Percentiles rank a stretch among this genome's conserved stretches.
These are phyloP conservation scores for Micrasema longulum DNA, from an alignment of 1,140 invertebrate species.

Conservation along the genomic window DNA sequence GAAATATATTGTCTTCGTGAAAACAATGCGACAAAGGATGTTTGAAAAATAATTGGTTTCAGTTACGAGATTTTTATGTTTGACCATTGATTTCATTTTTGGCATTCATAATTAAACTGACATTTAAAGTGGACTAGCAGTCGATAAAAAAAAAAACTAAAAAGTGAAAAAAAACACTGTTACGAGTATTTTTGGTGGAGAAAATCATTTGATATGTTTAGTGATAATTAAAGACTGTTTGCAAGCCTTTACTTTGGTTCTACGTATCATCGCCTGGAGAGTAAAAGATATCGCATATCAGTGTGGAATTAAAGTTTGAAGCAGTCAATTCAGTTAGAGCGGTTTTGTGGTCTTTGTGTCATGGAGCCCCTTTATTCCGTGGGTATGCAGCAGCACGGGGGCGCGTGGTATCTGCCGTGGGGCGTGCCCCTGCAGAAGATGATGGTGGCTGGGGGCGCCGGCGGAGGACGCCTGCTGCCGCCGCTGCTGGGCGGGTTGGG, in stretches of 20 bases:
- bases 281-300: not conserved
- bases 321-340: not conserved
- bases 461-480: slow-evolving; percentile 45
- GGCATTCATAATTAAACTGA: too few relatives aligned
- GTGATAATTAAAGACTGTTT: too few relatives aligned
- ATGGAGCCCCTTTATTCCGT: slow-evolving; percentile 49
- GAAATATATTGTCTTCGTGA: not conserved
- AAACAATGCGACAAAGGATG: slow-evolving; percentile 26
- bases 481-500: slow-evolving; percentile 47
- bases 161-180: too few relatives aligned
- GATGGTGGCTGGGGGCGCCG: slow-evolving; percentile 60
- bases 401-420: slow-evolving; percentile 69
- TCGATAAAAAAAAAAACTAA: too few relatives aligned
- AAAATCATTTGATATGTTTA: too few relatives aligned
- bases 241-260: not conserved
- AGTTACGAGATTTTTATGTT: too few relatives aligned
- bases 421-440: slow-evolving; percentile 69
- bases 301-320: not conserved
- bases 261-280: not conserved
- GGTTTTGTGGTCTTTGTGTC: not conserved
- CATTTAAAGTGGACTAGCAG: too few relatives aligned
- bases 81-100: too few relatives aligned
- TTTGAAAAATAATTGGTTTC: not conserved
- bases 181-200: too few relatives aligned
- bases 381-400: slow-evolving; percentile 64